These are phyloP conservation scores for Hyperoodon ampullatus DNA, from an alignment of 2,113 vertebrate species.

Conservation along the genomic window DNA sequence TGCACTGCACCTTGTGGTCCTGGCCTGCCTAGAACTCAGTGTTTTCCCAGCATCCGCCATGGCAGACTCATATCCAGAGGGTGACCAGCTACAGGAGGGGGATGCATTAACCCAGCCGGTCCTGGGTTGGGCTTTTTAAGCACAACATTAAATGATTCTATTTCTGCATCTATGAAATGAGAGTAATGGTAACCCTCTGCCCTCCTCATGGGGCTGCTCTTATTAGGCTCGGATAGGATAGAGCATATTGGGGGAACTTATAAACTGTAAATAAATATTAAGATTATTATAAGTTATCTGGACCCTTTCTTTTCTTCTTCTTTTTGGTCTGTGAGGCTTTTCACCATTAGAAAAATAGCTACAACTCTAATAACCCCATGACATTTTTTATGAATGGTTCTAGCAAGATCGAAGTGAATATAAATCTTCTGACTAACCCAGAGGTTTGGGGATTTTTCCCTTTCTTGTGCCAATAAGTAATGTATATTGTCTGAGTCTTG, in stretches of 20 bases:
- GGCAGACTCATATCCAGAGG: slow-evolving; percentile 12
- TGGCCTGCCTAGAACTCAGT: background rate
- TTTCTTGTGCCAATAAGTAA: background rate
- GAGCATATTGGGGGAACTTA: background rate
- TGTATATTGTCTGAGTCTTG: background rate
- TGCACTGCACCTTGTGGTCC: background rate
- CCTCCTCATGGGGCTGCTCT: background rate
- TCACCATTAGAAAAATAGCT: background rate
- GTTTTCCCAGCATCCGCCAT: background rate
- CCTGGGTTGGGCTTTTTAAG: background rate
- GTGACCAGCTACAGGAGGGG: background rate
- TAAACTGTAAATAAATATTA: background rate
- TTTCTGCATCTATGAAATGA: background rate
- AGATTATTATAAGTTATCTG: background rate
- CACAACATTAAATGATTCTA: background rate
- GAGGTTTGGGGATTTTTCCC: background rate
- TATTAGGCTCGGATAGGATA: background rate
- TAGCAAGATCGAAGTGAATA: background rate
- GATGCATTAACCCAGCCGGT: background rate
- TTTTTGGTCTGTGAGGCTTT: background rate
- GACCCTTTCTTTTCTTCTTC: background rate
- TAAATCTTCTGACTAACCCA: background rate
- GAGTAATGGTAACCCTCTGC: background rate
- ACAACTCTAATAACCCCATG: background rate
- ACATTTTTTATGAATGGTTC: background rate